These are phyloP conservation scores for Leucosticte australis DNA, from an alignment of 2,113 vertebrate species.

Conservation along the genomic window DNA sequence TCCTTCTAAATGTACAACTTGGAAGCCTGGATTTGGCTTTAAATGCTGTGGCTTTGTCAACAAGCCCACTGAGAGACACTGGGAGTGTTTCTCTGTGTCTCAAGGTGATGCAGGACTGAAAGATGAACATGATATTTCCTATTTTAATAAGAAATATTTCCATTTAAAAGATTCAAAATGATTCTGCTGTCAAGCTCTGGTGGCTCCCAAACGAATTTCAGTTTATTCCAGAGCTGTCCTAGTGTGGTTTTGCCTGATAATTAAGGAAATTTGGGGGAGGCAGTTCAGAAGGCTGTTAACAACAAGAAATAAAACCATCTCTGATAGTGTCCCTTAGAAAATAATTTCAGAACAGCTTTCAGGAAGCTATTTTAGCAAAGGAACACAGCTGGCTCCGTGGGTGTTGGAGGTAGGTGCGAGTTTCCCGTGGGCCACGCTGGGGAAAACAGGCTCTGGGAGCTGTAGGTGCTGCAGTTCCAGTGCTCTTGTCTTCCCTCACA, in stretches of 20 bases:
- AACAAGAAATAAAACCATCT: not conserved
- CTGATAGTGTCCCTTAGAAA: not conserved
- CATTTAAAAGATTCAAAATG: not conserved
- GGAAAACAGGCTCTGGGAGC: not conserved
- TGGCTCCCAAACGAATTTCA: not conserved
- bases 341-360: not conserved
- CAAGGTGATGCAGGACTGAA: not conserved
- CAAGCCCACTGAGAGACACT: not conserved
- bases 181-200: not conserved
- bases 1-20: not conserved
- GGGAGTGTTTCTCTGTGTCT: not conserved
- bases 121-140: not conserved
- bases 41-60: not conserved
- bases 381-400: not conserved
- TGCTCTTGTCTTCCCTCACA: not conserved
- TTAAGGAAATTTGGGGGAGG: conserved; percentile 4
- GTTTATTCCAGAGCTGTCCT: not conserved
- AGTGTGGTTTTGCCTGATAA: not conserved
- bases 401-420: conserved; percentile 1
- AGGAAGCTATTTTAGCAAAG: not conserved
- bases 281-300: not conserved
- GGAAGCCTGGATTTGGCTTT: not conserved
- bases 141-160: not conserved
- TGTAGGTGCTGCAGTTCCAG: not conserved
- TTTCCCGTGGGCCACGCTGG: not conserved